Evolutionary conservation across 2,888 invertebrate genomes (phyloP).

Genomic region (Alsophila aescularia): DNA sequence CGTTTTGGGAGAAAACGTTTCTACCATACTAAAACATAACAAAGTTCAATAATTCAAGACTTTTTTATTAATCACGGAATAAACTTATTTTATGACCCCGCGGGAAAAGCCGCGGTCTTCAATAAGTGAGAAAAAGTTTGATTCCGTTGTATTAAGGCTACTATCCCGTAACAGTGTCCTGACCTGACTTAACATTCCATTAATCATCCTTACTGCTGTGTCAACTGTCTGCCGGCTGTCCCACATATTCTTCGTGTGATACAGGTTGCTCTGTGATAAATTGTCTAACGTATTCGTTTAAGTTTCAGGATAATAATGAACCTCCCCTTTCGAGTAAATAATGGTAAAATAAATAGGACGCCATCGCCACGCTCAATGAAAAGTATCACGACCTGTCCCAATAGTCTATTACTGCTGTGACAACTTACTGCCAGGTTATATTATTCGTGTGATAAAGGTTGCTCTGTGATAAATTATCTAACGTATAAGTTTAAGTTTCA

Average conservation of each 20-base stretch:
- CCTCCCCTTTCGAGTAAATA: too few relatives aligned
- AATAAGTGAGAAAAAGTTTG: conserved; percentile 25
- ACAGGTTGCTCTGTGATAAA: conserved; percentile 5
- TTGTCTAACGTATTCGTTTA: background rate
- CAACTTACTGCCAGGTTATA: conserved; percentile 4
- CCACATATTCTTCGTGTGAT: background rate
- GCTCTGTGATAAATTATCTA: background rate
- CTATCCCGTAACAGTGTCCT: conserved; percentile 44
- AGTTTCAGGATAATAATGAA: background rate
- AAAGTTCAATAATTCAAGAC: too few relatives aligned
- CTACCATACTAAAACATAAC: too few relatives aligned
- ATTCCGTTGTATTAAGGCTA: conserved; percentile 44
- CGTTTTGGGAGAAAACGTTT: too few relatives aligned
- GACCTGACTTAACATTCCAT: conserved; percentile 69
- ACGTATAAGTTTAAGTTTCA: background rate
- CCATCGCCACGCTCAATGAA: too few relatives aligned
- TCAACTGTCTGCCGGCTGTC: conserved; percentile 8
- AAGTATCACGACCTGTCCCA: conserved; percentile 60
- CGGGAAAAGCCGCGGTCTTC: too few relatives aligned
- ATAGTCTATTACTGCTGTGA: conserved; percentile 61
- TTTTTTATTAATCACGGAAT: too few relatives aligned
- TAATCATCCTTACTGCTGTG: conserved; percentile 71
- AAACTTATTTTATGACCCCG: too few relatives aligned
- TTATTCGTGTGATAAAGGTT: background rate
- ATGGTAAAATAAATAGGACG: too few relatives aligned